Percentiles rank a stretch among this genome's conserved stretches.
Conservation (phyloP, 2,113 vertebrate species). For the Mormyrus lacerda region DNA sequence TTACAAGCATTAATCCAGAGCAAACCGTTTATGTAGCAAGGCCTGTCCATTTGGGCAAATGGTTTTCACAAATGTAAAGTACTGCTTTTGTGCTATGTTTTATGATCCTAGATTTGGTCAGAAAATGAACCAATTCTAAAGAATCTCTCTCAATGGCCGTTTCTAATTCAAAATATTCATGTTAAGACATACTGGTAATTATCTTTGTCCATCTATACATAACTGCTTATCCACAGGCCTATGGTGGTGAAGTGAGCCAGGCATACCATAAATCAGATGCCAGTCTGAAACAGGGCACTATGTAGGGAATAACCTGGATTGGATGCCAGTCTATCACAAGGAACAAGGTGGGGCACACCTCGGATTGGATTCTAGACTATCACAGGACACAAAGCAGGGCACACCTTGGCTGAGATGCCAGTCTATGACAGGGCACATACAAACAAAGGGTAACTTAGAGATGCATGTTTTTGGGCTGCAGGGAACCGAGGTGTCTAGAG, state of each 20-base stretch:
- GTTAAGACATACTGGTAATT: neutral
- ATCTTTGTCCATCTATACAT: neutral
- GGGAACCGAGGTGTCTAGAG: neutral
- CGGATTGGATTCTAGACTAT: too few species aligned
- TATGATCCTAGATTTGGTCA: neutral
- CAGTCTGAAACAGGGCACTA: neutral
- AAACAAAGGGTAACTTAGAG: neutral
- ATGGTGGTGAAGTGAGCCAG: neutral
- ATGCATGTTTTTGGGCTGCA: neutral
- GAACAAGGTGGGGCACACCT: too few species aligned
- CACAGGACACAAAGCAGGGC: neutral
- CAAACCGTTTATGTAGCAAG: neutral
- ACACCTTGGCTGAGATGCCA: neutral
- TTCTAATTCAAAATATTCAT: neutral
- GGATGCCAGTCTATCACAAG: neutral
- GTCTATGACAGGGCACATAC: neutral
- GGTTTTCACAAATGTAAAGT: neutral
- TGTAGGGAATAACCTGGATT: neutral
- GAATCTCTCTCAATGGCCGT: neutral
- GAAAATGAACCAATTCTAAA: neutral
- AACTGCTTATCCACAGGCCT: neutral
- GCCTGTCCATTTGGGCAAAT: neutral
- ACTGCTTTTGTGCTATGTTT: neutral
- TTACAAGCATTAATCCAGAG: neutral
- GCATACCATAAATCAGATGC: neutral